phyloP scores from a whole-genome alignment of 2,113 vertebrate genomes.

The Sturnira hondurensis region DNA sequence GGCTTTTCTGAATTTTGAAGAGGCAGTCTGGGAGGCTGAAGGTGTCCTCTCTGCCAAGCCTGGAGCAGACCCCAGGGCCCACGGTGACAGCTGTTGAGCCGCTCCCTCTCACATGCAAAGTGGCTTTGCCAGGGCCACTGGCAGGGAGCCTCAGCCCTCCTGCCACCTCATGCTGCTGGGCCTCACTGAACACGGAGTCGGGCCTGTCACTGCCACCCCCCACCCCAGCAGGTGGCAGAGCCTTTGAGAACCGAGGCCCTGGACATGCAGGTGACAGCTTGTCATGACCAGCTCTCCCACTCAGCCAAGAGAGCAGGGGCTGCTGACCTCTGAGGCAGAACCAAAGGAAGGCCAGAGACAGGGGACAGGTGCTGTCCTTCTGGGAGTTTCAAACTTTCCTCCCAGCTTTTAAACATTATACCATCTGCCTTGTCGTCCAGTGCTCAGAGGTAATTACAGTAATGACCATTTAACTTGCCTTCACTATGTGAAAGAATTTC shows the following conservation, averaged over 20 bases:
- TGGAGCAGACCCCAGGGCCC: slow-evolving; percentile 58
- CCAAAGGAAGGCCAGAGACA: neutral
- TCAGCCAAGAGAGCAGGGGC: neutral
- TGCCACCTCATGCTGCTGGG: slow-evolving; percentile 48
- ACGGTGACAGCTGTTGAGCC: slow-evolving; percentile 68
- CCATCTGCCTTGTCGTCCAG: neutral
- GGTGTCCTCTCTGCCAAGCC: slow-evolving; percentile 60
- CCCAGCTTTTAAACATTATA: neutral
- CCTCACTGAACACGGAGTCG: neutral
- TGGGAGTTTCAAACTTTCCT: neutral
- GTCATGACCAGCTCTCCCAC: neutral
- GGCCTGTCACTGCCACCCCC: slow-evolving; percentile 16
- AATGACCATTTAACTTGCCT: slow-evolving; percentile 39
- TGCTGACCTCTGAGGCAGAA: neutral
- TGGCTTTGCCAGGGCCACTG: neutral
- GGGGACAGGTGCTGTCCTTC: neutral
- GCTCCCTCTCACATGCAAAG: slow-evolving; percentile 62
- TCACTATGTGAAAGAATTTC: neutral
- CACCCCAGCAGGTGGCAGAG: slow-evolving; percentile 21
- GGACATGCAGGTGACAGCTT: slow-evolving; percentile 64
- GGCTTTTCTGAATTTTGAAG: slow-evolving; percentile 64
- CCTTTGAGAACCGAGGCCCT: neutral
- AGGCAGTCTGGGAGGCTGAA: slow-evolving; percentile 53
- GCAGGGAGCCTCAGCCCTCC: slow-evolving; percentile 37
- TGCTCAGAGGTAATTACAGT: neutral